Base-by-base conservation (phyloP, 2,888 invertebrate species). In the Octodonta nipae region DNA sequence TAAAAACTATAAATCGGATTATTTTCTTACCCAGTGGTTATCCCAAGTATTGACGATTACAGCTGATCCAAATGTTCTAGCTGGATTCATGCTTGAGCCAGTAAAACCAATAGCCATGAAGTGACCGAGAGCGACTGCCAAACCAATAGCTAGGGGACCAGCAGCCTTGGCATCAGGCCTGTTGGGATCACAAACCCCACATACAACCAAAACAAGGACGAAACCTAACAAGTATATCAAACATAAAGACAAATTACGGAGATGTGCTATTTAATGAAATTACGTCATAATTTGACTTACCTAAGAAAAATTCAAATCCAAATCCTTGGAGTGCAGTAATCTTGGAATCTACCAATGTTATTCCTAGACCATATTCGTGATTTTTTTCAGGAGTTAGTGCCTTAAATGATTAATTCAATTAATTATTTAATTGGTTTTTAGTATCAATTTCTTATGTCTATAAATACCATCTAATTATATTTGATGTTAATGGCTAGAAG, bases 151-250 rank as follows among this genome's bases (percentile, higher is more conserved):
- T 30, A 92, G 65, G 0, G 91, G 84, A 0, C 83, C 87, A 1
- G 84, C 77, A 20, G 78, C 73, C 50, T 81, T 83, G 50, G 81
- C 72, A 56, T 89, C 86, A 4, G 73, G 72, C 38, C 88, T 75
- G 47, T 80, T 74, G 0, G 69, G 68, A 59, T 92, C 91, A 43
- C 81, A 81, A 16, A 85, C 87, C 37, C 86, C 87, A 58, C 85
- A 88, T n/a, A 91, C 84, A 3, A 85, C 83, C 42, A 91, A 69
- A 17, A 91, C 76, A 37, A 92, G 70, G n/a, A 91, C 70, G 54
- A 91, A 80, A 26, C 47, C 42, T 28, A 87, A 71, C 67, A 88
- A 77, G 64, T 22, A 10, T 10, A 5, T 22, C n/a, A n/a, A n/a
- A n/a, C n/a, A n/a, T n/a, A n/a, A n/a, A n/a, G n/a, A n/a, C n/a